Evolutionary conservation across 2,113 vertebrate species (phyloP).

Genomic region (Aptenodytes forsteri): DNA sequence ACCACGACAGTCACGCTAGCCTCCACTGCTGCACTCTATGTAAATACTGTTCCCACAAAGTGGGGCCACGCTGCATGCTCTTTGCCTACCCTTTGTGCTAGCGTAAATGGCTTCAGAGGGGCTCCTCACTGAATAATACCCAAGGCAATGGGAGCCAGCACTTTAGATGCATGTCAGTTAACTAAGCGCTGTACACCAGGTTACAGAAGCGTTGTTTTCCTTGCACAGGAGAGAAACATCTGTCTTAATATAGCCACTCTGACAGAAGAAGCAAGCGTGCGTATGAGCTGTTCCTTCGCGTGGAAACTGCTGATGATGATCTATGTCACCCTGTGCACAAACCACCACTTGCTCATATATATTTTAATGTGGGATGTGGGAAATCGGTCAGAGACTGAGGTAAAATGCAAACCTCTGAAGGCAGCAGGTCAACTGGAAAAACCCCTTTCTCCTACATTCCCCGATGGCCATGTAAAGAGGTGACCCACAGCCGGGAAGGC

Average conservation of each 20-base stretch:
- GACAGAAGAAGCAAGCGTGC: neutral
- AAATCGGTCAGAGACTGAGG: neutral
- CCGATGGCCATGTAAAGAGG: neutral
- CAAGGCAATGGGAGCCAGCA: neutral
- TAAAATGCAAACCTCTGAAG: neutral
- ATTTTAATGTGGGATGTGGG: neutral
- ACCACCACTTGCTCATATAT: neutral
- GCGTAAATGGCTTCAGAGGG: neutral
- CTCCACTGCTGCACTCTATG: neutral
- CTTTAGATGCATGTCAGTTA: neutral
- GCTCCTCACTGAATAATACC: neutral
- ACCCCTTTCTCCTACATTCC: fast-evolving
- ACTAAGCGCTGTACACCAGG: neutral
- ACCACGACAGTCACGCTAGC: neutral
- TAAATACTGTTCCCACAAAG: neutral
- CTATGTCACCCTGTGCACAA: neutral
- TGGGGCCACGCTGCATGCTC: neutral
- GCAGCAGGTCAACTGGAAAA: neutral
- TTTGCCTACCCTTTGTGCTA: neutral
- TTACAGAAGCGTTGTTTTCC: neutral
- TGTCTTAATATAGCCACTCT: neutral
- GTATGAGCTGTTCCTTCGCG: neutral
- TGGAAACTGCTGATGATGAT: neutral
- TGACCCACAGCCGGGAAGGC: neutral
- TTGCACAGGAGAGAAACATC: neutral